Evolutionary conservation across 23 tunicate species (phyloP).

Genomic region (Oikopleura vanhoeffeni): DNA sequence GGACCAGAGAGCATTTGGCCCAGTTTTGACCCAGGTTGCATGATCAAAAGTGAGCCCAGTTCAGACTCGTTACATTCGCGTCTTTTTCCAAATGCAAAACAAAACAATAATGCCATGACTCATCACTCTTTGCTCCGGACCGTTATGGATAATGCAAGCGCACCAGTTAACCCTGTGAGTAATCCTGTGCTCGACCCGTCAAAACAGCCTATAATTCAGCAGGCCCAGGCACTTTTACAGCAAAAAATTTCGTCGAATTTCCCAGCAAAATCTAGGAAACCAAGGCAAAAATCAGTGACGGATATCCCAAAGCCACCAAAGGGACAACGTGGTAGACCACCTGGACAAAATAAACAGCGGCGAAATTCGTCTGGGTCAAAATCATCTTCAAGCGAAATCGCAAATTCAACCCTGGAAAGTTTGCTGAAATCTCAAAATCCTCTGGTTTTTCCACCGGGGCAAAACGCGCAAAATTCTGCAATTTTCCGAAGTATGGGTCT

Average conservation of each 20-base stretch:
- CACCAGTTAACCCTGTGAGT: too few species aligned
- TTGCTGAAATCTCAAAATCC: background rate
- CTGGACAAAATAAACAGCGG: background rate
- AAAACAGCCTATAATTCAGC: background rate
- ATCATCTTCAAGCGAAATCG: background rate
- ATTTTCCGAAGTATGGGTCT: background rate
- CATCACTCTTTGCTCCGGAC: too few species aligned
- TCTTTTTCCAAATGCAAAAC: background rate
- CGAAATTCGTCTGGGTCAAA: background rate
- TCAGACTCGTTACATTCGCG: background rate
- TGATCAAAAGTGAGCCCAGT: background rate
- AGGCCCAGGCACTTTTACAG: background rate
- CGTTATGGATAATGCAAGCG: too few species aligned
- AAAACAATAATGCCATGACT: too few species aligned
- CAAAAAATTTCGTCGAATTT: background rate
- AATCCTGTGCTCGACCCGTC: background rate
- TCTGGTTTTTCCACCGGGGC: background rate
- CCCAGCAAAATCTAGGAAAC: background rate
- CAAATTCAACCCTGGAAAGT: background rate
- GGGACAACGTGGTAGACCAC: background rate
- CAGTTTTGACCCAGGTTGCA: background rate
- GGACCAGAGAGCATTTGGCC: background rate
- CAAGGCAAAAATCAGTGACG: background rate
- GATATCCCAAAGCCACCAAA: background rate
- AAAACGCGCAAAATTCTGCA: background rate